Evolutionary conservation across 2,797 vertebrate species (phyloP).

Genomic region (Tragelaphus eurycerus): DNA sequence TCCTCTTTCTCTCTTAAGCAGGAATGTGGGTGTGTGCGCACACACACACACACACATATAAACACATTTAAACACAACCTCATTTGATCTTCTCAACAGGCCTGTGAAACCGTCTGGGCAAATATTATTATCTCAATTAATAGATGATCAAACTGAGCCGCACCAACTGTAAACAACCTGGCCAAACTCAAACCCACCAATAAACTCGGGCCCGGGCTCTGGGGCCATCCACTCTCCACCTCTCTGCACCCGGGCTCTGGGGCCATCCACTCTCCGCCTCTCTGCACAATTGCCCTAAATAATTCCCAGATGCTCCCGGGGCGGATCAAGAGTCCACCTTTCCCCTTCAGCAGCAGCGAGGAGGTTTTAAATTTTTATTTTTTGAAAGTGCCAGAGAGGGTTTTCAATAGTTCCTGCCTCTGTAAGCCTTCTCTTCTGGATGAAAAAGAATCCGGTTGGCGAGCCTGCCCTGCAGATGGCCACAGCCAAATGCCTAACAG

Average conservation of each 20-base stretch:
- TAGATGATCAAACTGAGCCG: not conserved
- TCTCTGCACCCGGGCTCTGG: accelerated
- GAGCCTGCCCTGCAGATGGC: constrained; percentile 42
- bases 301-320: not conserved
- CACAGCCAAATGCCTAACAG: constrained; percentile 27
- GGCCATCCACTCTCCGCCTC: not conserved
- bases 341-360: not conserved
- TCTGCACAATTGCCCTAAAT: not conserved
- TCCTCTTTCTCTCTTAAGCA: not conserved
- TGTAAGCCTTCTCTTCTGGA: not conserved
- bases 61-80: not conserved
- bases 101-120: not conserved
- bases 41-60: not conserved
- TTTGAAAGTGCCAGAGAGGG: not conserved
- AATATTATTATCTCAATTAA: not conserved
- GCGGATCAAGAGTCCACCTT: not conserved
- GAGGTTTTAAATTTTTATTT: not conserved
- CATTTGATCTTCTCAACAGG: not conserved
- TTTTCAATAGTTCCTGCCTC: constrained; percentile 14
- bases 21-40: not conserved
- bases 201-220: not conserved
- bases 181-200: not conserved
- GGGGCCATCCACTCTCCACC: accelerated
- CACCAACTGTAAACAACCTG: not conserved
- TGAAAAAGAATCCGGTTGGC: not conserved